Evolutionary conservation across 2,888 invertebrate genomes (phyloP).

Genomic region (Apodemia hepburni): DNA sequence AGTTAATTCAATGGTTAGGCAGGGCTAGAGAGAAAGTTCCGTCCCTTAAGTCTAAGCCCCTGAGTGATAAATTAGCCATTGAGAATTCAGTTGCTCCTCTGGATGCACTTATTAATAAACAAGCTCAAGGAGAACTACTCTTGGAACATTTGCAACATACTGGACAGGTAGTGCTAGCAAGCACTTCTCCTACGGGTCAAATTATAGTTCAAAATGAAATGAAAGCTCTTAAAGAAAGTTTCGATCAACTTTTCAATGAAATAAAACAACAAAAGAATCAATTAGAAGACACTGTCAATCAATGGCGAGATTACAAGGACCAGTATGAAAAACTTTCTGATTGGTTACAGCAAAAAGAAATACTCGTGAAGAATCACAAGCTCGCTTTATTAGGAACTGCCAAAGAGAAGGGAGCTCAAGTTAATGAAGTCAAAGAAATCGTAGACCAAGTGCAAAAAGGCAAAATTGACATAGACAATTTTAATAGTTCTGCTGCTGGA

Average conservation of each 20-base stretch:
- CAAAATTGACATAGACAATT: conserved; percentile 89
- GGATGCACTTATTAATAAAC: conserved; percentile 91
- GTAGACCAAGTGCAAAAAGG: conserved; percentile 87
- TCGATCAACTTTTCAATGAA: conserved; percentile 91
- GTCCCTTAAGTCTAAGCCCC: conserved; percentile 89
- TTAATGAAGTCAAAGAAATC: conserved; percentile 89
- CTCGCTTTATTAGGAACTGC: conserved; percentile 89
- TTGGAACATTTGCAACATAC: conserved; percentile 93
- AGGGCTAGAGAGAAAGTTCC: conserved; percentile 94
- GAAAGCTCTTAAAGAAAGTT: conserved; percentile 90
- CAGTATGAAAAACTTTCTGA: conserved; percentile 95
- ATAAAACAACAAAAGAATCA: conserved; percentile 92
- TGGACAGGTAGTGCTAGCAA: conserved; percentile 91
- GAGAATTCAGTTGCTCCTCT: conserved; percentile 94
- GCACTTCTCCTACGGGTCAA: conserved; percentile 90
- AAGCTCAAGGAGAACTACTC: conserved; percentile 93
- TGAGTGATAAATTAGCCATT: conserved; percentile 93
- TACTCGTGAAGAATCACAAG: conserved; percentile 94
- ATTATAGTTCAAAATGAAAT: conserved; percentile 91
- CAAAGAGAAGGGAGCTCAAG: conserved; percentile 92
- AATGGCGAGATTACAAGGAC: conserved; percentile 95
- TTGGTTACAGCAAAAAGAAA: conserved; percentile 95
- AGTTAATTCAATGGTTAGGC: conserved; percentile 92
- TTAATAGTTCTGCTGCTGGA: conserved; percentile 88
- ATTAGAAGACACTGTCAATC: conserved; percentile 88